These are phyloP conservation scores for Petromus typicus DNA, from an alignment of 2,113 vertebrate genomes.

Conservation along the genomic window DNA sequence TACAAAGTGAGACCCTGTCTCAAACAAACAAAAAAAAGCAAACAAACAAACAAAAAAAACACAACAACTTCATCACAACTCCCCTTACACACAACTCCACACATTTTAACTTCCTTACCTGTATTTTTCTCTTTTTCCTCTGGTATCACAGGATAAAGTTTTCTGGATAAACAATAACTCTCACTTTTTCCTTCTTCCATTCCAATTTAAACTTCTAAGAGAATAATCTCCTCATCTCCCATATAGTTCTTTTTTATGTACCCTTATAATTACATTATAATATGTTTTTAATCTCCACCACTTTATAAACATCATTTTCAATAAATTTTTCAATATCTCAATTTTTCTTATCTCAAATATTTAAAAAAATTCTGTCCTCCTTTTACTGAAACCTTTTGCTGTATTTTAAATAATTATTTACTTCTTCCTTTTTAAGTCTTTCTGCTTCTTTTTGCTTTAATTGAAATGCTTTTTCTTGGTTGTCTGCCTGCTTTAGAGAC, in stretches of 20 bases:
- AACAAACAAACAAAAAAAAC: too few species aligned
- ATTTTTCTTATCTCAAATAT: background rate
- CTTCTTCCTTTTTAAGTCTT: background rate
- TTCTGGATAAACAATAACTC: conserved; percentile 51
- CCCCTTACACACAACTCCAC: background rate
- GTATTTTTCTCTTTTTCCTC: conserved; percentile 3
- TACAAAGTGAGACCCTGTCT: too few species aligned
- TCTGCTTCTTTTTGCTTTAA: background rate
- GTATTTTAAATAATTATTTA: background rate
- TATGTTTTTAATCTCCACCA: background rate
- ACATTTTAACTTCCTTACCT: background rate
- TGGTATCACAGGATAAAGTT: conserved; percentile 36
- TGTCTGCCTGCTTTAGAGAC: background rate
- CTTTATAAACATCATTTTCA: conserved; percentile 7
- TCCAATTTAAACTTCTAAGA: conserved; percentile 51
- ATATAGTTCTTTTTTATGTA: background rate
- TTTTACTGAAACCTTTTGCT: background rate
- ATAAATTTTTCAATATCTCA: background rate
- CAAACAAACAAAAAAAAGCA: too few species aligned
- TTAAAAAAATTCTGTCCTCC: background rate
- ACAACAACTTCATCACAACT: too few species aligned
- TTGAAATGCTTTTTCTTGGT: background rate
- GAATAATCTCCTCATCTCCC: background rate
- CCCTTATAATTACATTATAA: background rate
- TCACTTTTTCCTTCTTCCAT: conserved; percentile 39